phyloP scores from a whole-genome alignment of 2,888 invertebrate genomes.

The Sycophila texana region DNA sequence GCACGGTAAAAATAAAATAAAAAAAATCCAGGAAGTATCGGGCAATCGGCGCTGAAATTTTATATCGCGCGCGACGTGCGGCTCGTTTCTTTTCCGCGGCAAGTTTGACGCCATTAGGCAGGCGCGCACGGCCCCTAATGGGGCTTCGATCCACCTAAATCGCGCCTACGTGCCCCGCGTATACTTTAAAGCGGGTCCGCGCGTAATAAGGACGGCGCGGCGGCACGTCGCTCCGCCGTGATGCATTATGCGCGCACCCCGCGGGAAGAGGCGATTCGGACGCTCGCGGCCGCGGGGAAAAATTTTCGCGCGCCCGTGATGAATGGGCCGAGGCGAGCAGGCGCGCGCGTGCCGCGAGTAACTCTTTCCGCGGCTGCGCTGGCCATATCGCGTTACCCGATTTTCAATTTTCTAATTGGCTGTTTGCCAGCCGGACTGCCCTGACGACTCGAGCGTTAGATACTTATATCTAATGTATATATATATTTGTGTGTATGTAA shows the following conservation, averaged over 20 bases:
- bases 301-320: slow-evolving; percentile 44
- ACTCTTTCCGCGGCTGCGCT: neutral
- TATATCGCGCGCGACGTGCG: too few species aligned
- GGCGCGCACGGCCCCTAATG: slow-evolving; percentile 21
- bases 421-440: slow-evolving; percentile 9
- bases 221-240: slow-evolving; percentile 14
- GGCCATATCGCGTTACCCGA: slow-evolving; percentile 33
- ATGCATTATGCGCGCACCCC: slow-evolving; percentile 43
- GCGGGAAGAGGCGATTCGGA: slow-evolving; percentile 33
- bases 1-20: too few species aligned
- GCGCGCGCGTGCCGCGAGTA: slow-evolving; percentile 2
- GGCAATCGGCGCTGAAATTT: too few species aligned
- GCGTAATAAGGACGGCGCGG: slow-evolving; percentile 44
- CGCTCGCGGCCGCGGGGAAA: slow-evolving; percentile 20
- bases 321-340: slow-evolving; percentile 34
- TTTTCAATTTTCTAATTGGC: slow-evolving; percentile 46
- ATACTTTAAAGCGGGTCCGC: slow-evolving; percentile 21
- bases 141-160: neutral
- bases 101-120: slow-evolving; percentile 10
- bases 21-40: too few species aligned
- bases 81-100: too few species aligned
- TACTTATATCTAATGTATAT: too few species aligned
- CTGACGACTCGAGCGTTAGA: neutral
- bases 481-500: too few species aligned
- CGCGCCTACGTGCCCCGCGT: slow-evolving; percentile 14